Conservation (phyloP, 2,113 vertebrate genomes). For the Trachemys scripta region DNA sequence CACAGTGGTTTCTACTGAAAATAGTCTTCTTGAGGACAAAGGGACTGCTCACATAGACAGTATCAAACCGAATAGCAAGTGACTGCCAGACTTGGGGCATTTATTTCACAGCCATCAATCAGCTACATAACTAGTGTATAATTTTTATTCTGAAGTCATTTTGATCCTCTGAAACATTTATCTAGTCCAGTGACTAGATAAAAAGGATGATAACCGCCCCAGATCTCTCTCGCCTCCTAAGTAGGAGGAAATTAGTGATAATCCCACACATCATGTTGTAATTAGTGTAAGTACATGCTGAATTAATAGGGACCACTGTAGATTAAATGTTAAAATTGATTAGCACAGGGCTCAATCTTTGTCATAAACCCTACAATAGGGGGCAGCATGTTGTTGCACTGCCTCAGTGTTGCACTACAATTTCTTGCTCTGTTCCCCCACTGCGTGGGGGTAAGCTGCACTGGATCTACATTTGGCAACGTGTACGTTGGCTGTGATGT, state of each 20-base stretch:
- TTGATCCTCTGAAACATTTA: neutral
- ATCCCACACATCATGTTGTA: neutral
- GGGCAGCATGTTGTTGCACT: neutral
- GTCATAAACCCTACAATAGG: neutral
- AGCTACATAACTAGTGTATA: neutral
- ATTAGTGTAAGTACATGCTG: neutral
- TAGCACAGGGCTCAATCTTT: neutral
- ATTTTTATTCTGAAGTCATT: neutral
- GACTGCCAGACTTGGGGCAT: neutral
- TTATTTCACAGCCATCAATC: neutral
- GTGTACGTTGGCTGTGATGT: neutral
- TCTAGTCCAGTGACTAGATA: neutral
- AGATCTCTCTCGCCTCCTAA: neutral
- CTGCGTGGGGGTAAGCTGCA: neutral
- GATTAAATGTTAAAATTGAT: neutral
- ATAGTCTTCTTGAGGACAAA: neutral
- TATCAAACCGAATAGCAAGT: neutral
- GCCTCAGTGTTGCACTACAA: neutral
- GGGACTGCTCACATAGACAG: neutral
- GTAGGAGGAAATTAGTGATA: neutral
- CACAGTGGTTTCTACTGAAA: neutral
- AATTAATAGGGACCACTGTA: neutral
- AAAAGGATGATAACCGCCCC: neutral
- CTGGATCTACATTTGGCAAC: neutral
- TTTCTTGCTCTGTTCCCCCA: neutral